Evolutionary conservation across 1,140 invertebrate species (phyloP), one percentile per base, ranked within the genome.

Genomic region (Bombus difficillimus): DNA sequence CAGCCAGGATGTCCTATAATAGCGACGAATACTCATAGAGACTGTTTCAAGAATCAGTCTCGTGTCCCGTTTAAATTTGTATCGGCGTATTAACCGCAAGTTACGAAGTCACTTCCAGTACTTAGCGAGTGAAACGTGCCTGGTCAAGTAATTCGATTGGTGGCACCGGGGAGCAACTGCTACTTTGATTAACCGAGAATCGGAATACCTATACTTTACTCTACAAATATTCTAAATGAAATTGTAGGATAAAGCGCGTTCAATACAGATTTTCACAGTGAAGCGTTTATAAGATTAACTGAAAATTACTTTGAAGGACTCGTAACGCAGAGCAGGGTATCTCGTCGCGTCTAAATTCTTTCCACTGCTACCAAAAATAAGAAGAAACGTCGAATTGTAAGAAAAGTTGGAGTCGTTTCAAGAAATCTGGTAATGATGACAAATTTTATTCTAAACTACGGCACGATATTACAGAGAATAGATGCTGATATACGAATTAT

Each of bases 21-120:
- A 77, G 47, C 77, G 81, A 77, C 43, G 69, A 77, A 83, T 83
- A 77, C 53, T 83, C 81, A 39, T 12, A 41, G 74, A 39, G 43
- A 69, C 62, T 57, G 62, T 69, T 83, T 64, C 74, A 83, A 83
- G 81, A 83, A 77, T 77, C 73, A n/a, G 34, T 18, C 43, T 69
- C 62, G 74, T 77, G 73, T 68, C 34, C 47, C 37, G 41, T 83
- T 83, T 77, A 83, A 77, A 83, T 83, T 77, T 68, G 43, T 37
- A 57, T 64, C 62, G 64, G 32, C n/a, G 69, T 59, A 76, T 83
- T 76, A 83, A 68, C 81, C 39, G 9, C 68, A 22, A 41, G 81
- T 77, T 77, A 68, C 59, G 62, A 77, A 39, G 73, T 68, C 43
- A 77, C 43, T 83, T 76, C 0, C 25, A 37, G 81, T 68, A 59